These are phyloP conservation scores for Tamandua tetradactyla DNA, from an alignment of 2,797 vertebrate species.

Conservation along the genomic window DNA sequence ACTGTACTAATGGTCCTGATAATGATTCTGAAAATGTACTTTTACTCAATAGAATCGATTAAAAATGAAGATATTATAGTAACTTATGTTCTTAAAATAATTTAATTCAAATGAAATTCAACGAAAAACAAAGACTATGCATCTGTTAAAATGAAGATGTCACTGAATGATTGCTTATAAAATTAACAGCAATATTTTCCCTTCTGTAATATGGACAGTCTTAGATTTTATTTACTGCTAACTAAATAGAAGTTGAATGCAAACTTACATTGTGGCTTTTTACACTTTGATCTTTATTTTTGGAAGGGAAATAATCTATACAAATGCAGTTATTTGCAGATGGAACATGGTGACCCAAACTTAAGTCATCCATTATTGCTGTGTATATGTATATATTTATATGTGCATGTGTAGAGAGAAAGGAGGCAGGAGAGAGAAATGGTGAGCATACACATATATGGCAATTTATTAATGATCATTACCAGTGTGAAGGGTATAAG, in stretches of 20 bases:
- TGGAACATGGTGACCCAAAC: background rate
- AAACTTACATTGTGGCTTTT: background rate
- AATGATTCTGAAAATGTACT: background rate
- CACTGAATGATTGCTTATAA: background rate
- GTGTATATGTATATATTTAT: background rate
- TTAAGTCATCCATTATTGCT: background rate
- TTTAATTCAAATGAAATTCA: conserved; percentile 28
- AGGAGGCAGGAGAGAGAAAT: background rate
- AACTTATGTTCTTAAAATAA: background rate
- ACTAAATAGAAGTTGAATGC: background rate
- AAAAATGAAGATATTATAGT: background rate
- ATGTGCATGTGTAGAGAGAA: background rate
- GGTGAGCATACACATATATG: background rate
- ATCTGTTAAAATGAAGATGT: background rate
- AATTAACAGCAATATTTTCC: background rate
- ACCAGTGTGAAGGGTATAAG: background rate
- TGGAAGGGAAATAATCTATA: background rate
- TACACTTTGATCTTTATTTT: background rate
- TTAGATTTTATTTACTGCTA: background rate
- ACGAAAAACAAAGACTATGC: background rate
- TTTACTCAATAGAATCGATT: background rate
- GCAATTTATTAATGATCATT: background rate
- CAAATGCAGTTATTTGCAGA: background rate
- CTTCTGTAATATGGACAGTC: background rate
- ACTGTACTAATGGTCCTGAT: background rate